Evolutionary conservation across 2,797 vertebrate genomes (phyloP).

Genomic region (Momotus momota): DNA sequence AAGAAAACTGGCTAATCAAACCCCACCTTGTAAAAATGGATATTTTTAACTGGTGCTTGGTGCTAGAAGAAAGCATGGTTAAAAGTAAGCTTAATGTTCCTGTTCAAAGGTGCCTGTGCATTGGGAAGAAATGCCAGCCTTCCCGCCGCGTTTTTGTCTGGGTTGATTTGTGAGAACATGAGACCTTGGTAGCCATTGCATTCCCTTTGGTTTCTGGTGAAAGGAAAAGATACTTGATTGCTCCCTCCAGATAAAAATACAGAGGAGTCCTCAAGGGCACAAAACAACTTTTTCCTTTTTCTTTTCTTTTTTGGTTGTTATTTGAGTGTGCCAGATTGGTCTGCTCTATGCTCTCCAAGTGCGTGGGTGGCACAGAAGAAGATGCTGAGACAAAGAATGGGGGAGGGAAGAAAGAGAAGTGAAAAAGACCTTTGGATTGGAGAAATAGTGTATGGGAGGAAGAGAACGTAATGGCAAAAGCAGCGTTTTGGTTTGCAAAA

Average conservation of each 20-base stretch:
- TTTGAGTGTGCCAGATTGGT: slow-evolving; percentile 62
- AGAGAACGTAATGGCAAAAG: not conserved
- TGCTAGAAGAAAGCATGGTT: not conserved
- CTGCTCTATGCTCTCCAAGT: slow-evolving; percentile 61
- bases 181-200: not conserved
- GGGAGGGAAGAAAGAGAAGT: slow-evolving; percentile 47
- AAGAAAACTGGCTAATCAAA: slow-evolving; percentile 10
- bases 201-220: slow-evolving; percentile 1
- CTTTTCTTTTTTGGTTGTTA: not conserved
- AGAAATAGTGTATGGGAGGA: slow-evolving; percentile 4
- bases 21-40: slow-evolving; percentile 10
- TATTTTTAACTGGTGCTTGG: not conserved
- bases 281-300: not conserved
- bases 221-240: slow-evolving; percentile 15
- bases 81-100: not conserved
- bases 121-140: not conserved
- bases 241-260: slow-evolving; percentile 37
- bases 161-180: not conserved
- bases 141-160: not conserved
- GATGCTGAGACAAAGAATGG: slow-evolving; percentile 55
- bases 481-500: not conserved
- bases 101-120: not conserved
- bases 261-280: slow-evolving; percentile 22
- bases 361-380: slow-evolving; percentile 54
- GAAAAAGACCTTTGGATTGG: slow-evolving; percentile 51